These are phyloP conservation scores for Papilio protenor DNA, from an alignment of 2,888 invertebrate genomes.

Conservation along the genomic window DNA sequence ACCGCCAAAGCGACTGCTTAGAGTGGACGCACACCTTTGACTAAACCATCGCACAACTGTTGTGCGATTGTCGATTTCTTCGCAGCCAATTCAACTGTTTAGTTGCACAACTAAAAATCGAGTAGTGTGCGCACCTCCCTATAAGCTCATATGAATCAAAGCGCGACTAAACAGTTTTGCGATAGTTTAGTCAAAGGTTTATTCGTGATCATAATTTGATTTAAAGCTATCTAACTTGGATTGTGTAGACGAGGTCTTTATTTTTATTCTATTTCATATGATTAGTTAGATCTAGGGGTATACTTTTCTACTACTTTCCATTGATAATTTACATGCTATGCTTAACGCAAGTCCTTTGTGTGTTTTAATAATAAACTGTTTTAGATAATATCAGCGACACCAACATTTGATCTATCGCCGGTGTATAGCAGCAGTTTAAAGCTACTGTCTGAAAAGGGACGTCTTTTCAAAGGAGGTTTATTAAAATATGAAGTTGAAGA, in stretches of 20 bases:
- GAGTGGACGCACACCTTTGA: no score
- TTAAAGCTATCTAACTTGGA: not conserved
- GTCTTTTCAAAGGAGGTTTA: constrained; percentile 52
- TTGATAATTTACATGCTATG: no score
- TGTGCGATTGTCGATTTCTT: no score
- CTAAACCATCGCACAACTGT: no score
- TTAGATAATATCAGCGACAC: constrained; percentile 57
- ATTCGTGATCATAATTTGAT: not conserved
- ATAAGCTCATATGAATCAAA: no score
- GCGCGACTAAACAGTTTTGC: no score
- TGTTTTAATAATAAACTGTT: constrained; percentile 20
- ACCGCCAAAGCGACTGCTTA: not conserved
- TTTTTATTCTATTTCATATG: not conserved
- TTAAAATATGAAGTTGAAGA: constrained; percentile 57
- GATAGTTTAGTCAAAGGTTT: no score
- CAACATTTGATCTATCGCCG: constrained; percentile 53
- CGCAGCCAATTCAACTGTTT: no score
- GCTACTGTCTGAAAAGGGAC: constrained; percentile 47
- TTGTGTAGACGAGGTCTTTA: not conserved
- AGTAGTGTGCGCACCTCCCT: no score
- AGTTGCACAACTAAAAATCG: no score
- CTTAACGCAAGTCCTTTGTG: not conserved
- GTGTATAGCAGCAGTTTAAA: constrained; percentile 51
- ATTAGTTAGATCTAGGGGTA: not conserved
- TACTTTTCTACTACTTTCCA: not conserved